These are phyloP conservation scores for Hypercompe scribonia DNA, from an alignment of 2,888 invertebrate genomes.

Conservation along the genomic window DNA sequence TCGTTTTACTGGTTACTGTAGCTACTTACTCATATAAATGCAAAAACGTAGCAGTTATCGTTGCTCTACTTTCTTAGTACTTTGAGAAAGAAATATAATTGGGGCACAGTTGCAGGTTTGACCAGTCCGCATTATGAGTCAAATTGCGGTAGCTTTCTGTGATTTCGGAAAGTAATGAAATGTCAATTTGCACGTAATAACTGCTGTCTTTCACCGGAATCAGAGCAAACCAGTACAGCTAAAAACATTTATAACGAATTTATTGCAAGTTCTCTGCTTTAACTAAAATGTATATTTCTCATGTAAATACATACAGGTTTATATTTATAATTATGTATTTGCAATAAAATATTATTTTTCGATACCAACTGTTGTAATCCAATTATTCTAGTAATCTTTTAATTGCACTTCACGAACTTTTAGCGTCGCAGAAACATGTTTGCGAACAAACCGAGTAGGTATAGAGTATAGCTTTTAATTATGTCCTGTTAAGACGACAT, in stretches of 20 bases:
- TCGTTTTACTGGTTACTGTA: neutral
- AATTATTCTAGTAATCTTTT: slow-evolving; percentile 59
- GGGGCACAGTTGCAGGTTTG: slow-evolving; percentile 34
- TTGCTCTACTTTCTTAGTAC: slow-evolving; percentile 35
- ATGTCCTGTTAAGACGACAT: slow-evolving; percentile 44
- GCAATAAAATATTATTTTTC: slow-evolving; percentile 32
- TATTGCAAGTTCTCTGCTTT: neutral
- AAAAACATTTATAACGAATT: slow-evolving; percentile 11
- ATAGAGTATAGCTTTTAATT: slow-evolving; percentile 42
- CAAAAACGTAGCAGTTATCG: slow-evolving; percentile 20
- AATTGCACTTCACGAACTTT: slow-evolving; percentile 57
- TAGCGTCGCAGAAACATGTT: slow-evolving; percentile 52
- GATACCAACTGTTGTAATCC: slow-evolving; percentile 47
- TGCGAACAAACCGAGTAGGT: slow-evolving; percentile 49
- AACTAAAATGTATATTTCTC: neutral
- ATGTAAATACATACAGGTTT: neutral
- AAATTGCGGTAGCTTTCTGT: slow-evolving; percentile 38
- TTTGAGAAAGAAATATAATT: slow-evolving; percentile 35
- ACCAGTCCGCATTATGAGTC: slow-evolving; percentile 42
- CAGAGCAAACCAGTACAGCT: slow-evolving; percentile 31
- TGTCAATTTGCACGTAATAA: slow-evolving; percentile 41
- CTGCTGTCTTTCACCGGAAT: slow-evolving; percentile 33
- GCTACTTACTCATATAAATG: neutral
- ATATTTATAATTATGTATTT: neutral
- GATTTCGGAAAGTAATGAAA: slow-evolving; percentile 49